Evolutionary conservation across 2,797 vertebrate species (phyloP), one percentile per base, ranked within the genome.

Genomic region (Phoebastria nigripes): DNA sequence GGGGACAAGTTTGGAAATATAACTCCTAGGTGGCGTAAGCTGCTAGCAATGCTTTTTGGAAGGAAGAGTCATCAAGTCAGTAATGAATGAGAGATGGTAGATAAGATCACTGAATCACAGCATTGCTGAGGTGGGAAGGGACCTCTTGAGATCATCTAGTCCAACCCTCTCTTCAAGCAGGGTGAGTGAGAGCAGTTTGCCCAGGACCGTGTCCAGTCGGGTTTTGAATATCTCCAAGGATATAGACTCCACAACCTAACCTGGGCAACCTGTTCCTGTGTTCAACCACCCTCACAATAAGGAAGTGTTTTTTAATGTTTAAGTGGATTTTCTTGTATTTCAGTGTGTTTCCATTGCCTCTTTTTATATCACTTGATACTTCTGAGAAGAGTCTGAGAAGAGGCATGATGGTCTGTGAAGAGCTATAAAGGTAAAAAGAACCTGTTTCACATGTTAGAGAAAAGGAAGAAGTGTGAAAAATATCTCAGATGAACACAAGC

Each of bases 161-260:
- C 59, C n/a, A 70, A 67, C 12, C 3, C 6, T 20, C 6, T 33
- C 11, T 28, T 90, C 63, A 86, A 86, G 26, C 8, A 69, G 37
- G 19, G 9, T 62, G 51, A 51, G 24, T 29, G 14, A 55, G 13
- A 73, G 7, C 15, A 59, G 35, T 69, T 77, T 73, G 1, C 28
- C 61, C 0, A 1, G 31, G 44, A 25, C 31, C 3, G 14, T 44
- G n/a, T 35, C 41, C 41, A 15, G 25, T 4, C 14, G 6, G 11
- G 5, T 63, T 91, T 91, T 90, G n/a, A 76, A 5, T 54, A 59
- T 59, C 21, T 76, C 19, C n/a, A 58, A 12, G 51, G 29, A n/a
- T 21, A 15, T 22, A 86, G 12, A 22, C 26, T 81, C 67, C 17
- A 65, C 24, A 73, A 3, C 4, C 14, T 71, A 41, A 41, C 62